Percentiles rank a stretch among this genome's conserved stretches.
Evolutionary conservation across 2,113 vertebrate species (phyloP).

Genomic region (Eulemur rufifrons): DNA sequence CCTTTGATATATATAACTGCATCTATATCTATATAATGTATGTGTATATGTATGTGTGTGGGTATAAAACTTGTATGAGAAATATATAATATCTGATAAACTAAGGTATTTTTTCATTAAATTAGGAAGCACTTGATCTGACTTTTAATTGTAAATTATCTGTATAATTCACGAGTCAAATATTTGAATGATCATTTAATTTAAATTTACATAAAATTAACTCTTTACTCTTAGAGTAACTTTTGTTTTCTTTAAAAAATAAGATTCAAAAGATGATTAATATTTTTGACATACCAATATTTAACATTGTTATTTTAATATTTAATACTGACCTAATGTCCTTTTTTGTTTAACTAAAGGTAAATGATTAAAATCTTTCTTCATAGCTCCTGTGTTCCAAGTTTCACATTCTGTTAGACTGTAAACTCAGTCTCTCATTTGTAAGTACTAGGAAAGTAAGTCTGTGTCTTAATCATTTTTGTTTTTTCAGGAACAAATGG

Average conservation of each 20-base stretch:
- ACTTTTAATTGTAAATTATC: neutral
- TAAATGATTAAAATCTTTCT: neutral
- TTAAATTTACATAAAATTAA: neutral
- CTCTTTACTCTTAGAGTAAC: neutral
- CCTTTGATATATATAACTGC: too few species aligned
- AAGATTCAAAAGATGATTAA: neutral
- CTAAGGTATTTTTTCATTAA: neutral
- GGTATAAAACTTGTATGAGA: neutral
- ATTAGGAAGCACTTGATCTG: neutral
- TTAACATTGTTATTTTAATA: neutral
- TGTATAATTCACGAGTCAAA: neutral
- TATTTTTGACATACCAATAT: neutral
- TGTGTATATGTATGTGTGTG: neutral
- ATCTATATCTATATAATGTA: fast-evolving
- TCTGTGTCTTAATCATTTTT: neutral
- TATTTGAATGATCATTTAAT: neutral
- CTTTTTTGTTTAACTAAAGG: neutral
- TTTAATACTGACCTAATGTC: neutral
- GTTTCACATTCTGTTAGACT: neutral
- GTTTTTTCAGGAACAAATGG: neutral
- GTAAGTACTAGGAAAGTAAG: neutral
- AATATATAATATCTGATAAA: neutral
- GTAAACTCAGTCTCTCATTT: neutral
- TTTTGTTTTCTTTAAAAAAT: neutral
- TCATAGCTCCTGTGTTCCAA: fast-evolving